A percentile compares a stretch with the other conserved stretches of the same genome.
Evolutionary conservation across 2,113 vertebrate species (phyloP).

Genomic region (Dromiciops gliroides): DNA sequence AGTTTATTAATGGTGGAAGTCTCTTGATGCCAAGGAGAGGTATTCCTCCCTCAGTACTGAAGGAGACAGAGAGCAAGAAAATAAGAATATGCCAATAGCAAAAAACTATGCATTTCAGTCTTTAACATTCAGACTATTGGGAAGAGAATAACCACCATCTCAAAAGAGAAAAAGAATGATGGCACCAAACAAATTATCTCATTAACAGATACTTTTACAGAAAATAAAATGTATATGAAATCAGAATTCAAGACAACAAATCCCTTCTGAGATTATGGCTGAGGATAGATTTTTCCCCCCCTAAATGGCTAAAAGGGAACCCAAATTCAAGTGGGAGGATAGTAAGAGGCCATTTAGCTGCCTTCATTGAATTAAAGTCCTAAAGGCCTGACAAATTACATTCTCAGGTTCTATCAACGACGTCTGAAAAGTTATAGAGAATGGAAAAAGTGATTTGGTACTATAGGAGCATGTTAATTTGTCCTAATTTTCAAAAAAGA

Average conservation of each 20-base stretch:
- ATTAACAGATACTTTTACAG: slow-evolving; percentile 25
- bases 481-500: neutral
- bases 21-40: neutral
- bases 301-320: neutral
- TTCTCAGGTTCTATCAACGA: neutral
- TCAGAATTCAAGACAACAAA: slow-evolving; percentile 60
- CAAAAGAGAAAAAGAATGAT: slow-evolving; percentile 14
- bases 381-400: neutral
- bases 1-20: neutral
- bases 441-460: neutral
- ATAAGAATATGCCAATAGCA: slow-evolving; percentile 11
- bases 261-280: neutral
- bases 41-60: neutral
- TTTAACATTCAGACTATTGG: slow-evolving; percentile 29
- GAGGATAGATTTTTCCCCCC: neutral
- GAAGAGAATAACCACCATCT: slow-evolving; percentile 20
- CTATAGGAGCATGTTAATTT: neutral
- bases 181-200: slow-evolving; percentile 41
- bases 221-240: slow-evolving; percentile 55
- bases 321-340: neutral
- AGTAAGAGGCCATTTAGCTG: neutral
- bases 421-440: neutral
- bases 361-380: neutral
- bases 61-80: slow-evolving; percentile 44
- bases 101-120: slow-evolving; percentile 34